Evolutionary conservation across 2,113 vertebrate species (phyloP).

Genomic region (Callipepla californica): DNA sequence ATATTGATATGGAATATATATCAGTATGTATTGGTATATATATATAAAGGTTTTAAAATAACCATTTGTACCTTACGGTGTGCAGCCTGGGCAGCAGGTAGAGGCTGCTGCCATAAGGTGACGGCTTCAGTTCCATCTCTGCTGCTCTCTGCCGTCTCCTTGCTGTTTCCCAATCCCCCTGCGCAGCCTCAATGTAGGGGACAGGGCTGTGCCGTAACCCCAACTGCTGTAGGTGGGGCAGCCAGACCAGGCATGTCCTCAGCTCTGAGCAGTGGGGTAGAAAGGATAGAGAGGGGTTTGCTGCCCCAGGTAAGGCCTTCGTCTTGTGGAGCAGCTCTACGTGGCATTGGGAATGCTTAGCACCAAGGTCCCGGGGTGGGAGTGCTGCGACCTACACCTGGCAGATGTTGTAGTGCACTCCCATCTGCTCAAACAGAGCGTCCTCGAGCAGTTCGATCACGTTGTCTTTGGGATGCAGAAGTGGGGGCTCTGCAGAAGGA

Average conservation of each 20-base stretch:
- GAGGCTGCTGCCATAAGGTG: background rate
- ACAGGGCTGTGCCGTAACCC: background rate
- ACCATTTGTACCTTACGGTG: background rate
- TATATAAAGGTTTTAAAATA: background rate
- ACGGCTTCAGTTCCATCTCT: background rate
- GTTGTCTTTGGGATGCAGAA: constrained; percentile 69
- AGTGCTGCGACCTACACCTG: constrained; percentile 69
- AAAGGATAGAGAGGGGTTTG: background rate
- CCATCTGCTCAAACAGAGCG: constrained; percentile 59
- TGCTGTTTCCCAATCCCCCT: background rate
- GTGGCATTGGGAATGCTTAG: background rate
- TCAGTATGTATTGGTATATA: background rate
- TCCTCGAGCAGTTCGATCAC: constrained; percentile 75
- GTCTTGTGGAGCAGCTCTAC: background rate
- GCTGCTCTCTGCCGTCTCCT: background rate
- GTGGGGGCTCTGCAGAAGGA: constrained; percentile 74
- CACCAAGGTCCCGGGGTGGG: background rate
- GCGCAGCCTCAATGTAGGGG: background rate
- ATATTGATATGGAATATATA: background rate
- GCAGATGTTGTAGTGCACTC: constrained; percentile 86
- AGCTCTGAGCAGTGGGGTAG: accelerated
- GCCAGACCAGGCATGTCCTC: accelerated
- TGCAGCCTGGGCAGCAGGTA: background rate
- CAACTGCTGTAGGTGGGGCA: background rate
- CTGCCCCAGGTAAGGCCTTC: constrained; percentile 1